phyloP scores from a whole-genome alignment of 2,888 invertebrate genomes.

The Cheilosia grossa region DNA sequence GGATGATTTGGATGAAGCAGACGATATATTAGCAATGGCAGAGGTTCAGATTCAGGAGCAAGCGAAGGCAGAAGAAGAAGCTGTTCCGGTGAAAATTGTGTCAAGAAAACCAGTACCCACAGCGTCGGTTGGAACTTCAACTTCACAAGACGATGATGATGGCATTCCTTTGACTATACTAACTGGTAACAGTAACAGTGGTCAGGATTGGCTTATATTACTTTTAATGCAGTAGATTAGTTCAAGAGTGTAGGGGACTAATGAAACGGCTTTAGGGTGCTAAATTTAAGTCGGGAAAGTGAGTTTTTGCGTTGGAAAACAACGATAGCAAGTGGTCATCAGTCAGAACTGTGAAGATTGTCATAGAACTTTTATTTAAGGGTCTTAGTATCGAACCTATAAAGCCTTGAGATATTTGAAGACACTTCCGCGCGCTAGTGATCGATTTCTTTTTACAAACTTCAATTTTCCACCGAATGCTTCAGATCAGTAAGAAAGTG shows the following conservation, averaged over 20 bases:
- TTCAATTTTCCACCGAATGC: too few species aligned
- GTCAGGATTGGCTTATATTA: slow-evolving; percentile 58
- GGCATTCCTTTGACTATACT: slow-evolving; percentile 59
- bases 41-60: background rate
- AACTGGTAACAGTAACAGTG: slow-evolving; percentile 43
- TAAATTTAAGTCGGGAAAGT: background rate
- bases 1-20: slow-evolving; percentile 47
- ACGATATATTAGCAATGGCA: slow-evolving; percentile 8
- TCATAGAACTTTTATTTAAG: too few species aligned
- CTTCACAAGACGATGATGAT: slow-evolving; percentile 46
- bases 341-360: too few species aligned
- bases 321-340: too few species aligned
- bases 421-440: too few species aligned
- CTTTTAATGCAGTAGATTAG: slow-evolving; percentile 57
- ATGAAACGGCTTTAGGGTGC: slow-evolving; percentile 15
- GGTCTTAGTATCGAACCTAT: too few species aligned
- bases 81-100: slow-evolving; percentile 16
- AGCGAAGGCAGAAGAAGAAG: background rate
- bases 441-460: too few species aligned
- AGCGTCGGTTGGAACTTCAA: slow-evolving; percentile 63
- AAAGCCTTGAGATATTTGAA: too few species aligned
- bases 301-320: background rate
- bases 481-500: too few species aligned
- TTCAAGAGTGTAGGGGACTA: slow-evolving; percentile 5
- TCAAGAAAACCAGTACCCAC: slow-evolving; percentile 33